These are phyloP conservation scores for Botrylloides violaceus DNA, from an alignment of 23 tunicate species.

Conservation along the genomic window DNA sequence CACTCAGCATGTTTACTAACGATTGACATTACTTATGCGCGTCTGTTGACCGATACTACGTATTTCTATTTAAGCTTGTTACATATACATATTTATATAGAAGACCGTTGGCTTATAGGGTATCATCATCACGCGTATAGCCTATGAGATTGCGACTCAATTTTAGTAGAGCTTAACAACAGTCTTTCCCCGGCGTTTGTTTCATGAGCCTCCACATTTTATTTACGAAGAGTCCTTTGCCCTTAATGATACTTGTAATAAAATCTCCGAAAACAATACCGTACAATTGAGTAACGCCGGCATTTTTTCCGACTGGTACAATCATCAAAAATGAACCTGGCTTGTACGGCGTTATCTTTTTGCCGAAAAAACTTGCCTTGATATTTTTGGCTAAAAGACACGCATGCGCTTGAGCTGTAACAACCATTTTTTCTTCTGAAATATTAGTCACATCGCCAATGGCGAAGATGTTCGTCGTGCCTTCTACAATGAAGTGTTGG, in stretches of 20 bases:
- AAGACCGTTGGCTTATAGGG: too few relatives aligned
- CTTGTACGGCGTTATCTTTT: not conserved
- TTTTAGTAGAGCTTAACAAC: too few relatives aligned
- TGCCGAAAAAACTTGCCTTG: not conserved
- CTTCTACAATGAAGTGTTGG: not conserved
- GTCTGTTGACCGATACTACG: too few relatives aligned
- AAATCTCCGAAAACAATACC: constrained; percentile 8
- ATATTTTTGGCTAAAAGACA: constrained; percentile 15
- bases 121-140: too few relatives aligned
- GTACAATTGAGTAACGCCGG: constrained; percentile 8
- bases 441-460: constrained; percentile 17
- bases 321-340: constrained; percentile 8
- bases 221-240: not conserved
- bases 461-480: constrained; percentile 3
- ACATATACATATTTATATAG: too few relatives aligned
- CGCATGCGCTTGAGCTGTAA: constrained; percentile 15
- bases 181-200: too few relatives aligned
- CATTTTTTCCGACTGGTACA: constrained; percentile 1
- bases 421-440: constrained; percentile 10
- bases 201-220: constrained; percentile 5
- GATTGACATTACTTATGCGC: too few relatives aligned
- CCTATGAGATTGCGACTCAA: too few relatives aligned
- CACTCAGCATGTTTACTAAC: too few relatives aligned
- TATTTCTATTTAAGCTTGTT: too few relatives aligned
- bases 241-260: constrained; percentile 8